Evolutionary conservation across 2,113 vertebrate genomes (phyloP).

Genomic region (Scortum barcoo): DNA sequence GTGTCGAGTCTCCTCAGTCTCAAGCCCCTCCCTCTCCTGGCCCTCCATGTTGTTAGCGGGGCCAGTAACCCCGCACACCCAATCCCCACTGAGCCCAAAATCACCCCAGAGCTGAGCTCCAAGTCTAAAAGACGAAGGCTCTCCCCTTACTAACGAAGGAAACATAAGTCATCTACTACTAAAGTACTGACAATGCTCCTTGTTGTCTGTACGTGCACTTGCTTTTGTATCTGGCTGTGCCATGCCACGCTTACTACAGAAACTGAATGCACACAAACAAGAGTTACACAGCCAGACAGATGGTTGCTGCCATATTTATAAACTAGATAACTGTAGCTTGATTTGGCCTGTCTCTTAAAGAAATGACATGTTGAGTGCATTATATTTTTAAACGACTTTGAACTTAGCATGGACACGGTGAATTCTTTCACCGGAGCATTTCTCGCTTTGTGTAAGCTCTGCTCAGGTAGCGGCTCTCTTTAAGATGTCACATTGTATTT

Average conservation of each 20-base stretch:
- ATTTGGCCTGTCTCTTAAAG: slow-evolving; percentile 59
- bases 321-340: slow-evolving; percentile 65
- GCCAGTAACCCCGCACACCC: slow-evolving; percentile 84
- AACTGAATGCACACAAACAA: slow-evolving; percentile 48
- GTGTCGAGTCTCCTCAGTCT: slow-evolving; percentile 94
- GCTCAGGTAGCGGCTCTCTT: slow-evolving; percentile 82
- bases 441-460: slow-evolving; percentile 76
- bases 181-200: slow-evolving; percentile 64
- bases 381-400: slow-evolving; percentile 68
- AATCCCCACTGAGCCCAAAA: slow-evolving; percentile 79
- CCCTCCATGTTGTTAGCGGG: slow-evolving; percentile 95
- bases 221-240: slow-evolving; percentile 77
- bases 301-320: slow-evolving; percentile 75
- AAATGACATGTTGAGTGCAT: slow-evolving; percentile 65
- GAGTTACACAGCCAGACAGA: slow-evolving; percentile 57
- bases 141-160: slow-evolving; percentile 90
- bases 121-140: slow-evolving; percentile 94
- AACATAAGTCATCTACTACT: slow-evolving; percentile 70
- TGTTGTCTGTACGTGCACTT: slow-evolving; percentile 72
- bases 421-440: slow-evolving; percentile 62
- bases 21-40: slow-evolving; percentile 95
- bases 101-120: slow-evolving; percentile 83
- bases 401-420: slow-evolving; percentile 69
- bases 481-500: slow-evolving; percentile 76
- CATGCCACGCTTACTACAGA: slow-evolving; percentile 68